Evolutionary conservation across 2,797 vertebrate species (phyloP).

Genomic region (Aotus griseimembra): DNA sequence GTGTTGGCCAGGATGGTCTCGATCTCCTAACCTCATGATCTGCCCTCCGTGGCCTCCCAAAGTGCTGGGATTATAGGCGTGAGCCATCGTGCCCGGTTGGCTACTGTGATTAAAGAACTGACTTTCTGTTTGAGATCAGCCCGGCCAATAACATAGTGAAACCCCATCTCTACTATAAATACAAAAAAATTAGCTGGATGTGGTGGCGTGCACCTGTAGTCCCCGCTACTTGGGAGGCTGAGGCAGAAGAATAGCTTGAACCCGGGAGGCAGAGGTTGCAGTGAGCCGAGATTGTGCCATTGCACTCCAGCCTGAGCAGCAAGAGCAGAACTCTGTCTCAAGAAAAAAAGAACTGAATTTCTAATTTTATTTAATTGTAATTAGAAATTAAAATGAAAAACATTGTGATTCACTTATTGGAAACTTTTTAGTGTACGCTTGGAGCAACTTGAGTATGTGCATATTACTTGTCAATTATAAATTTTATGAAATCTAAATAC

Average conservation of each 20-base stretch:
- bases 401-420: background rate
- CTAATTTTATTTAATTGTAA: background rate
- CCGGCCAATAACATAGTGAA: no score
- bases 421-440: background rate
- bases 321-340: no score
- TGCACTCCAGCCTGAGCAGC: no score
- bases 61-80: background rate
- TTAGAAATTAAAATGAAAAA: background rate
- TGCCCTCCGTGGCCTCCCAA: accelerated
- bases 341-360: background rate
- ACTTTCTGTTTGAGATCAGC: background rate
- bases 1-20: no score
- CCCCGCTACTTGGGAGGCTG: no score
- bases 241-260: no score
- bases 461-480: background rate
- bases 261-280: no score
- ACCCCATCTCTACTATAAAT: no score
- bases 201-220: no score
- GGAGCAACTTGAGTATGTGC: background rate
- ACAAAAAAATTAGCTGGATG: no score
- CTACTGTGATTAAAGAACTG: background rate
- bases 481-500: background rate
- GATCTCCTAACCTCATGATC: background rate
- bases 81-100: accelerated
- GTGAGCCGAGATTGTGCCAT: no score